These are phyloP conservation scores for Noctua janthe DNA, from an alignment of 2,888 invertebrate genomes.

Conservation along the genomic window DNA sequence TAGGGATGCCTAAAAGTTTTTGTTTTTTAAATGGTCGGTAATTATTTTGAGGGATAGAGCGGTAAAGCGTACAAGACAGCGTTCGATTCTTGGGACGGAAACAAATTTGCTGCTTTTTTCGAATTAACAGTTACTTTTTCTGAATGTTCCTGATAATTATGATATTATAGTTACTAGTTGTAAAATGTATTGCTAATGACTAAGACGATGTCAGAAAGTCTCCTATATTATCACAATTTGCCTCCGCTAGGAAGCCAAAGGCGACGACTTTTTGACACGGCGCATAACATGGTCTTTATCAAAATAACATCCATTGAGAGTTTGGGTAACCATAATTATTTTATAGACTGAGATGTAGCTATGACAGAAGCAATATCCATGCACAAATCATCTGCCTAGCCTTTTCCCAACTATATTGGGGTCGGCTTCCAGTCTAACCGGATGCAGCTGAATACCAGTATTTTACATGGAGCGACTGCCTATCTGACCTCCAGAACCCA, in stretches of 20 bases:
- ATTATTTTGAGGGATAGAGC: conserved; percentile 9
- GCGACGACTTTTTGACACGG: not conserved
- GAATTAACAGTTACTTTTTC: not conserved
- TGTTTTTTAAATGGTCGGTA: conserved; percentile 20
- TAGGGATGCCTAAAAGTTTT: conserved; percentile 75
- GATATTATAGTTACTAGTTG: not conserved
- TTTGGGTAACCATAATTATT: not conserved
- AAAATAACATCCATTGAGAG: not conserved
- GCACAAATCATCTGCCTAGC: no score
- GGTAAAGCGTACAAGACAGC: not conserved
- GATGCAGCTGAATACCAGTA: no score
- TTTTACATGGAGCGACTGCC: no score
- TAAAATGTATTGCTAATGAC: not conserved
- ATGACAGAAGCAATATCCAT: not conserved
- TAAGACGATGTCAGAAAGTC: no score
- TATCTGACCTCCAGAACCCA: no score
- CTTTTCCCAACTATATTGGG: no score
- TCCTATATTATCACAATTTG: not conserved
- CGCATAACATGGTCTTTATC: not conserved
- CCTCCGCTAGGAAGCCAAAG: not conserved
- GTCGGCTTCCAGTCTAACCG: no score
- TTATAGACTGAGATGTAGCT: not conserved
- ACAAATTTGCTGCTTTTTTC: not conserved
- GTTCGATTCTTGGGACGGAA: conserved; percentile 13
- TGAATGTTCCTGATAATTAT: not conserved